These are phyloP conservation scores for Aurelia sp. DNA, from an alignment of 30 jellyfish, hydroid and myxozoan genomes.

Conservation along the genomic window DNA sequence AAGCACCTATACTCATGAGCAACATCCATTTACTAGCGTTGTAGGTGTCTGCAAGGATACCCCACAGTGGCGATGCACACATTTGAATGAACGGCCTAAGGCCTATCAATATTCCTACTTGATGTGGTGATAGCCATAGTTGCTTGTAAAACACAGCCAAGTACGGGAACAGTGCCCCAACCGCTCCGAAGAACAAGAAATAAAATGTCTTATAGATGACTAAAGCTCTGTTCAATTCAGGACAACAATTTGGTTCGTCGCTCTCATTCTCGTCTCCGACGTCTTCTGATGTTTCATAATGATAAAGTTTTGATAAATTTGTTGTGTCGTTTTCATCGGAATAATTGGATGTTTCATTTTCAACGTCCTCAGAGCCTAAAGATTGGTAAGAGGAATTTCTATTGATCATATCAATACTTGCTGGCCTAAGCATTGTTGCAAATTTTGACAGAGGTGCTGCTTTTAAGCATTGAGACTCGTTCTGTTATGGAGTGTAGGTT, in stretches of 20 bases:
- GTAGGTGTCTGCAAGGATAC: constrained; percentile 94
- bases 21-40: constrained; percentile 78
- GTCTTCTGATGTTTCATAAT: constrained; percentile 70
- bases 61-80: constrained; percentile 99
- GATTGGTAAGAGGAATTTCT: background rate
- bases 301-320: constrained; percentile 34
- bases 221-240: constrained; percentile 60
- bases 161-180: constrained; percentile 95
- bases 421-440: constrained; percentile 30
- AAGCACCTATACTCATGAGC: constrained; percentile 89
- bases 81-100: constrained; percentile 96
- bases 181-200: constrained; percentile 94
- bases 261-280: constrained; percentile 2
- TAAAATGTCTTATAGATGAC: constrained; percentile 81
- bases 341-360: constrained; percentile 12
- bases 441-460: background rate
- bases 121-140: constrained; percentile 94
- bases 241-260: constrained; percentile 46
- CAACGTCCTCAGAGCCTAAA: constrained; percentile 5
- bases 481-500: background rate
- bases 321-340: constrained; percentile 48
- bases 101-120: constrained; percentile 96
- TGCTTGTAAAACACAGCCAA: constrained; percentile 96
- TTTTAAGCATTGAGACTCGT: background rate
- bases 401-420: background rate